phyloP scores from a whole-genome alignment of 2,888 invertebrate genomes.

The Pardosa pseudoannulata region DNA sequence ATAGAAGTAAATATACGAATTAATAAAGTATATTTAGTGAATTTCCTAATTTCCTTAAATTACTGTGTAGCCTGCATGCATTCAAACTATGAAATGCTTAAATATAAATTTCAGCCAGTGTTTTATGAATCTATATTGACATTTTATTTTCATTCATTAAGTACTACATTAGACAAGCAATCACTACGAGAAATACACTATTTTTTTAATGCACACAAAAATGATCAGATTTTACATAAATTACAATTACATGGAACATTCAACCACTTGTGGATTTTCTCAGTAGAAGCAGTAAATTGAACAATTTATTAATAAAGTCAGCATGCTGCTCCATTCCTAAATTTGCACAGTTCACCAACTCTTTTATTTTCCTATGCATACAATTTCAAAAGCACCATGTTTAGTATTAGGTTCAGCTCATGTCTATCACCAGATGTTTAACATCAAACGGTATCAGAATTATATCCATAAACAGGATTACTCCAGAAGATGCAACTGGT shows the following conservation, averaged over 20 bases:
- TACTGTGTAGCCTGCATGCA: too few relatives aligned
- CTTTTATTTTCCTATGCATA: neutral
- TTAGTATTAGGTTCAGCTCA: conserved; percentile 2
- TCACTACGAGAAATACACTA: neutral
- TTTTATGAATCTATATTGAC: too few relatives aligned
- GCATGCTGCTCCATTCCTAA: neutral
- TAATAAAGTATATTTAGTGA: too few relatives aligned
- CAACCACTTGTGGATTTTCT: neutral
- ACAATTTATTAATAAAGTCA: neutral
- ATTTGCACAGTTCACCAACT: neutral
- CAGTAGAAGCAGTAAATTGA: neutral
- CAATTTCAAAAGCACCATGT: neutral
- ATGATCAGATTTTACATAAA: neutral
- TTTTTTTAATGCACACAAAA: neutral
- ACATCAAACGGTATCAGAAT: neutral
- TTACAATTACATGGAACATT: neutral
- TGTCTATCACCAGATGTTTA: conserved; percentile 13
- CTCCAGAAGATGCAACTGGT: neutral
- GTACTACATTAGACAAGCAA: neutral
- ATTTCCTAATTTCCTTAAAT: too few relatives aligned
- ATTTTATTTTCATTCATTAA: neutral
- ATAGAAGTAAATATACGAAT: too few relatives aligned
- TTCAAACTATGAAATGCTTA: too few relatives aligned
- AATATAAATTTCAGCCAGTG: too few relatives aligned
- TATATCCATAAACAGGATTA: neutral